Evolutionary conservation across 2,888 invertebrate genomes (phyloP).

Genomic region (Mythimna albipuncta): DNA sequence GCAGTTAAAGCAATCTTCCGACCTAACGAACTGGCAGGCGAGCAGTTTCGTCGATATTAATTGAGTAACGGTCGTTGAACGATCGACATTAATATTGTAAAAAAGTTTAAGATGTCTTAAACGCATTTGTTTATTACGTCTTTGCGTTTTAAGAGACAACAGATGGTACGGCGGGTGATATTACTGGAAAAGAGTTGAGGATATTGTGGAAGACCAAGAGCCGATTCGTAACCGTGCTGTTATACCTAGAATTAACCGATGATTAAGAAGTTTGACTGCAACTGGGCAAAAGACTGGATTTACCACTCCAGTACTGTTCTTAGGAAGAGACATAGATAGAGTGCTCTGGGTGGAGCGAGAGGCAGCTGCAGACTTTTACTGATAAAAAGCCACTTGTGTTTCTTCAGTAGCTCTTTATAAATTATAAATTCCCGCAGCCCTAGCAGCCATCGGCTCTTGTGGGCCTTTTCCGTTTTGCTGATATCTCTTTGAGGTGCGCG

Average conservation of each 20-base stretch:
- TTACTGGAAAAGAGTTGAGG: background rate
- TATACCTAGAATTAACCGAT: background rate
- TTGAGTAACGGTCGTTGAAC: conserved; percentile 54
- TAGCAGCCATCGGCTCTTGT: too few relatives aligned
- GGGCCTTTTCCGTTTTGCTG: too few relatives aligned
- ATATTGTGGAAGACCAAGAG: background rate
- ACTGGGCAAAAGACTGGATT: background rate
- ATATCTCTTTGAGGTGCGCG: too few relatives aligned
- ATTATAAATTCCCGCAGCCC: too few relatives aligned
- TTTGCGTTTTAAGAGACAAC: background rate
- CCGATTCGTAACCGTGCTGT: background rate
- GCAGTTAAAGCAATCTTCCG: conserved; percentile 34
- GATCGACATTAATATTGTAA: conserved; percentile 29
- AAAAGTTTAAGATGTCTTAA: conserved; percentile 13
- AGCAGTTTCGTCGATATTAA: conserved; percentile 47
- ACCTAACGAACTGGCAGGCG: conserved; percentile 44
- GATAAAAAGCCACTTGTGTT: too few relatives aligned
- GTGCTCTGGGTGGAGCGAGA: too few relatives aligned
- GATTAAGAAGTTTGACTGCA: background rate
- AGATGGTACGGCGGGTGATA: background rate
- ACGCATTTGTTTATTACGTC: background rate
- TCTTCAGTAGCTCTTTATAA: too few relatives aligned
- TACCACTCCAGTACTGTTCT: background rate
- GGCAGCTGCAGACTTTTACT: too few relatives aligned
- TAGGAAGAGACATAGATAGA: background rate